phyloP scores from a whole-genome alignment of 1,140 invertebrate genomes.

The Anastatus disparis region DNA sequence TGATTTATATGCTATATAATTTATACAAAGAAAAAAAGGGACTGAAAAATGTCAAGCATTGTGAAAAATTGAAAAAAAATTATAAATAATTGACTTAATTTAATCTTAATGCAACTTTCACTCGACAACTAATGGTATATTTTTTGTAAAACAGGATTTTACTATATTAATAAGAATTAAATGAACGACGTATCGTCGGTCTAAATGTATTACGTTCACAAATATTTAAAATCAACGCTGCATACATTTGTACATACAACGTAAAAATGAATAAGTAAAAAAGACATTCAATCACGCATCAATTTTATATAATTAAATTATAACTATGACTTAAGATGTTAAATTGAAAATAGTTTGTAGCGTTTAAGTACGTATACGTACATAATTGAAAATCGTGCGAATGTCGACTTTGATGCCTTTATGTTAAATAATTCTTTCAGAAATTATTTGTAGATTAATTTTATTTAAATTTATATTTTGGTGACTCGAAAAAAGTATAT shows the following conservation, averaged over 20 bases:
- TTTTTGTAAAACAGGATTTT: neutral
- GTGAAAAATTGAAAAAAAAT: neutral
- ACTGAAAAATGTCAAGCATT: neutral
- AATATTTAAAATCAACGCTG: neutral
- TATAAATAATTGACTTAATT: neutral
- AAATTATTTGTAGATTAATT: slow-evolving; percentile 16
- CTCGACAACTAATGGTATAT: neutral
- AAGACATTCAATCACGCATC: neutral
- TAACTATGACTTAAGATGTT: too few species aligned
- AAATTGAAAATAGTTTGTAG: too few species aligned
- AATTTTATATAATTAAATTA: too few species aligned
- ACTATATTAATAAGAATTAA: neutral
- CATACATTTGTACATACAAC: slow-evolving; percentile 26
- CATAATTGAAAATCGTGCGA: neutral
- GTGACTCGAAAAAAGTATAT: too few species aligned
- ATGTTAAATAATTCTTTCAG: slow-evolving; percentile 25
- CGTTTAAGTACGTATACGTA: neutral
- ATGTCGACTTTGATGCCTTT: neutral
- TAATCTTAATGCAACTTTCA: slow-evolving; percentile 1
- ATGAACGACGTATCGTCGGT: neutral
- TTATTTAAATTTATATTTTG: too few species aligned
- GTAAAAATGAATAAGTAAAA: slow-evolving; percentile 20
- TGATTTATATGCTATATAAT: neutral
- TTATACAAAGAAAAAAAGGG: neutral
- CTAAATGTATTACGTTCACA: slow-evolving; percentile 16